Evolutionary conservation across 2,113 vertebrate genomes (phyloP).

Genomic region (Syngnathus floridae): DNA sequence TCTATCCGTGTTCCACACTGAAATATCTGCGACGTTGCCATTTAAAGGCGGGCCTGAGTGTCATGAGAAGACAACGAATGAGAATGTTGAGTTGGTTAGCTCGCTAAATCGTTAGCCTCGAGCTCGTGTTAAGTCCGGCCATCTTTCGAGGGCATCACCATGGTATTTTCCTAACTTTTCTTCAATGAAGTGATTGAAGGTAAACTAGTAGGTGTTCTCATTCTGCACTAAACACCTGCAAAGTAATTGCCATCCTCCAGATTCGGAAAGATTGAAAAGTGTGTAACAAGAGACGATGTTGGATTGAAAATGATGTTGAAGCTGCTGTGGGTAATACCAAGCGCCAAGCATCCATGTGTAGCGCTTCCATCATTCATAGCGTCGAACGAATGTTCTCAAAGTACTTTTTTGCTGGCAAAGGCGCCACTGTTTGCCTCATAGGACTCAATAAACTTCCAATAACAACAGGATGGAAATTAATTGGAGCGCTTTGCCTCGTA

Average conservation of each 20-base stretch:
- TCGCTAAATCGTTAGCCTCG: too few species aligned
- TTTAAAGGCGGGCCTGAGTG: too few species aligned
- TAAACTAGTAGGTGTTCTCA: too few species aligned
- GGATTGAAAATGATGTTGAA: neutral
- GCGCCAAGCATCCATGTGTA: neutral
- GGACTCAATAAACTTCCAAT: constrained; percentile 8
- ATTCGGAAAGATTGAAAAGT: neutral
- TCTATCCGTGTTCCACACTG: too few species aligned
- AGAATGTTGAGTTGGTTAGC: too few species aligned
- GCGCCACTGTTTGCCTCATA: neutral
- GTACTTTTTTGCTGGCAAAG: neutral
- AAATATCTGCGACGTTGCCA: too few species aligned
- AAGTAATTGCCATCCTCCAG: neutral
- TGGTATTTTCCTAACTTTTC: too few species aligned
- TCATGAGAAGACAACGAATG: too few species aligned
- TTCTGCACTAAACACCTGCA: too few species aligned
- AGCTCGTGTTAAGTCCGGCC: too few species aligned
- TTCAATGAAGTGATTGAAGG: too few species aligned
- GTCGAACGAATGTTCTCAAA: constrained; percentile 12
- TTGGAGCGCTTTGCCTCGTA: neutral
- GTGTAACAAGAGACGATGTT: neutral
- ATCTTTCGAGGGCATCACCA: too few species aligned
- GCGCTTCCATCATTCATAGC: constrained; percentile 5
- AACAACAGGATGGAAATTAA: constrained; percentile 1
- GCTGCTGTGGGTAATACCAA: neutral